These are phyloP conservation scores for Gymnoscelis rufifasciata DNA, from an alignment of 2,888 invertebrate genomes.

Conservation along the genomic window DNA sequence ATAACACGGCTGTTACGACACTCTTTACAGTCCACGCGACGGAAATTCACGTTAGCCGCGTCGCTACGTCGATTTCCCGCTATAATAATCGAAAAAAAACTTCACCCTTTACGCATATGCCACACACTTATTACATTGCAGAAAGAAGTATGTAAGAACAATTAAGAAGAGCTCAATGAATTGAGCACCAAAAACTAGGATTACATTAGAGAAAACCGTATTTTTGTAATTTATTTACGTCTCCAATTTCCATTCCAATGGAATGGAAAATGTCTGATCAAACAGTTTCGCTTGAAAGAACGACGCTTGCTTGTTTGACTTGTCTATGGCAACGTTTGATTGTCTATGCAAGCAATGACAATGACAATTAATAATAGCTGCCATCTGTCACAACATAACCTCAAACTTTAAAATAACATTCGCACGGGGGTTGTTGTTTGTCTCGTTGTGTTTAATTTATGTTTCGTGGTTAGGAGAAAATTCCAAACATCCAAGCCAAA, in stretches of 20 bases:
- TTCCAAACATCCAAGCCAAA: not conserved
- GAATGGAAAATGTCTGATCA: constrained; percentile 68
- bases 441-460: not conserved
- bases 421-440: not conserved
- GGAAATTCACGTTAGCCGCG: constrained; percentile 64
- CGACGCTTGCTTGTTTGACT: constrained; percentile 62
- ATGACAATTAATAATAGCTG: not conserved
- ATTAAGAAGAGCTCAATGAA: not conserved
- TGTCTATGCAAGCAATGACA: not conserved
- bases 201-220: not conserved
- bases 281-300: constrained; percentile 59
- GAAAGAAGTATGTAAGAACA: constrained; percentile 7
- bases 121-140: constrained; percentile 33
- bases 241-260: constrained; percentile 57
- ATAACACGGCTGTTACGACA: constrained; percentile 65
- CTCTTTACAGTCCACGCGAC: constrained; percentile 49
- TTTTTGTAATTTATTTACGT: constrained; percentile 38
- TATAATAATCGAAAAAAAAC: constrained; percentile 59
- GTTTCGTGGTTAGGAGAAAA: not conserved
- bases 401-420: not conserved
- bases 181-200: not conserved
- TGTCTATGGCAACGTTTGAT: constrained; percentile 38
- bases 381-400: constrained; percentile 2
- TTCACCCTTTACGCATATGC: constrained; percentile 35
- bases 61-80: constrained; percentile 75